Evolutionary conservation across 2,888 invertebrate genomes (phyloP), one percentile per base, ranked within the genome.

Genomic region (Tiliacea citrago): DNA sequence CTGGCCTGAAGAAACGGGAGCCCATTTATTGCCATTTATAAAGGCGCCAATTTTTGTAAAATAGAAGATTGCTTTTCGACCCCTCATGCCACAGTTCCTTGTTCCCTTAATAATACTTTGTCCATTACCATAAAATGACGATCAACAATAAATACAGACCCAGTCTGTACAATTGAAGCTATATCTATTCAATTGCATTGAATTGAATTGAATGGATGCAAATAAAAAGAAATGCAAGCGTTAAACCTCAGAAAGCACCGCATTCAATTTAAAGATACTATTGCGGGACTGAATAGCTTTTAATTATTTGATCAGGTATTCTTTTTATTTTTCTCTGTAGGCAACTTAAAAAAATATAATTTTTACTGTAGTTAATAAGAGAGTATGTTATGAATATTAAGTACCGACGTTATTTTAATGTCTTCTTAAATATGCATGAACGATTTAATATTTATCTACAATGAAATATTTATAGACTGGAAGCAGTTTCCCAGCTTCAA

Each of bases 51-150:
- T 74, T 70, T 75, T 78, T 73, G 74, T 68, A 45, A 79, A 83
- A 79, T 67, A 47, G 63, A 65, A 75, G 68, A 82, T 79, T 63
- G 74, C 70, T 77, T 83, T 61, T 71, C 68, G 62, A 77, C 60
- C 84, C 75, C 68, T 58, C 55, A 49, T 47, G 47, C 73, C 53
- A 13, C 51, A 73, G 49, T 69, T 69, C 62, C 61, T 47, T 58
- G 73, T 55, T 66, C 71, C 67, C 67, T 67, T 75, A 79, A 82
- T 75, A 75, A 62, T 69, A 68, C 73, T 62, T 62, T 73, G 72
- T 76, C 80, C 68, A 79, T 84, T 84, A 71, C 70, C 82, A 80
- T 82, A 82, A 79, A 84, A 82, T 70, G 72, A 35, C 68, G 73
- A 82, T 79, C 70, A 71, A 82, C 80, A 84, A 84, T 82, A 79